Evolutionary conservation across 2,888 invertebrate species (phyloP).

Genomic region (Slavum lentiscoides): DNA sequence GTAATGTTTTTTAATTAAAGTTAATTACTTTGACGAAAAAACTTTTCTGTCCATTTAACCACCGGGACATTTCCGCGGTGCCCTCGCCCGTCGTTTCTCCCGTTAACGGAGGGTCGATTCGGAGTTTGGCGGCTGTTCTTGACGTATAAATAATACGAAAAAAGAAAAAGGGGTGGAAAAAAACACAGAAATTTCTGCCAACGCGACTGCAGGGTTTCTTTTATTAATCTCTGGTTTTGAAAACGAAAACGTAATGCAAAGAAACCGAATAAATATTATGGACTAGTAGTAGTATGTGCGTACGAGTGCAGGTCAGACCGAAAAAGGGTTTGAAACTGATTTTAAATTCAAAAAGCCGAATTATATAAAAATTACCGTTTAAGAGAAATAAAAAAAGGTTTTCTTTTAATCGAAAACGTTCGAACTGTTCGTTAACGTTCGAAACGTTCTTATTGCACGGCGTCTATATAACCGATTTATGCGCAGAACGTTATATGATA

Average conservation of each 20-base stretch:
- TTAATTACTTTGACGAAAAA: conserved; percentile 51
- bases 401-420: neutral
- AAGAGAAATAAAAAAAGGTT: neutral
- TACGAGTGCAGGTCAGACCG: neutral
- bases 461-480: no score
- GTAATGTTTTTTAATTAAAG: conserved; percentile 52
- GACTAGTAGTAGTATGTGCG: neutral
- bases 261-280: conserved; percentile 19
- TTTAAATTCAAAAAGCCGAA: neutral
- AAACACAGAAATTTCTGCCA: conserved; percentile 30
- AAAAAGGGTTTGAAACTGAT: neutral
- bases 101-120: conserved; percentile 44
- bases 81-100: conserved; percentile 15
- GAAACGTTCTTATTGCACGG: no score
- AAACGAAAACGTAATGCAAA: conserved; percentile 23
- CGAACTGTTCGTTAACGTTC: no score
- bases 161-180: conserved; percentile 18
- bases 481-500: no score
- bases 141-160: conserved; percentile 50
- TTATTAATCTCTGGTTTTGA: conserved; percentile 43
- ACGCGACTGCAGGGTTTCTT: conserved; percentile 36
- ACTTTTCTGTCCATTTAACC: conserved; percentile 51
- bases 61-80: conserved; percentile 28
- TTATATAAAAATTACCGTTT: neutral
- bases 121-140: conserved; percentile 39